Base-by-base conservation (phyloP, 2,888 invertebrate genomes). In the Heliconius aoede region DNA sequence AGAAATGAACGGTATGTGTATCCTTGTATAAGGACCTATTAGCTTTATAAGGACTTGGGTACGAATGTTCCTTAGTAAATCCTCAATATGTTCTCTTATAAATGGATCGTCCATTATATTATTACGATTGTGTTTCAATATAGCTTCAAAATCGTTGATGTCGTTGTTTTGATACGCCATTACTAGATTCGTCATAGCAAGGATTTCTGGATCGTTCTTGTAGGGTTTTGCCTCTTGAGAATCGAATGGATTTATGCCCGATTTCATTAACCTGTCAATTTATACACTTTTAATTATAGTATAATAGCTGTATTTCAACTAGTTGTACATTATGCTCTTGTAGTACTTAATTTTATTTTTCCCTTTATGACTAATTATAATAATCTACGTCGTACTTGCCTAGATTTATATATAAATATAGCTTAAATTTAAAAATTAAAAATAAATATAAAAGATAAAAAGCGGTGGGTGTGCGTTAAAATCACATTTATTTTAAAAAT, bases 81-180 rank as follows among this genome's bases (percentile, higher is more conserved):
- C 99, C 95, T 99, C 99, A 88, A 99, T 99, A 88, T 99, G 99
- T 90, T 99, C 99, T 82, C 99, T 85, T 80, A 99, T 99, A 92
- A 99, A 99, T 0, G 98, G 99, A 94, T 99, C 99, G 86, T 99
- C 99, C 99, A 99, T 99, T 80, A 99, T 99, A 88, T 98, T 99
- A 88, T 97, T 88, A 81, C 90, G 88, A 93, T 99, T 99, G 86
- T 97, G 97, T 86, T 98, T 97, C 78, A 99, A 94, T 85, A 99
- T 99, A 81, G 97, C 96, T 93, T 99, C 99, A 93, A 99, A 99
- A 85, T 99, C 99, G 89, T 98, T 98, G 80, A 99, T 99, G 90
- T 99, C 99, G 91, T 99, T 99, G 90, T 99, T 99, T 91, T 99
- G 99, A 92, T 99, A 99, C 24, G 99, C 98, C 89, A 96, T 97